These are phyloP conservation scores for Melitaea athalia DNA, from an alignment of 2,888 invertebrate species.

Conservation along the genomic window DNA sequence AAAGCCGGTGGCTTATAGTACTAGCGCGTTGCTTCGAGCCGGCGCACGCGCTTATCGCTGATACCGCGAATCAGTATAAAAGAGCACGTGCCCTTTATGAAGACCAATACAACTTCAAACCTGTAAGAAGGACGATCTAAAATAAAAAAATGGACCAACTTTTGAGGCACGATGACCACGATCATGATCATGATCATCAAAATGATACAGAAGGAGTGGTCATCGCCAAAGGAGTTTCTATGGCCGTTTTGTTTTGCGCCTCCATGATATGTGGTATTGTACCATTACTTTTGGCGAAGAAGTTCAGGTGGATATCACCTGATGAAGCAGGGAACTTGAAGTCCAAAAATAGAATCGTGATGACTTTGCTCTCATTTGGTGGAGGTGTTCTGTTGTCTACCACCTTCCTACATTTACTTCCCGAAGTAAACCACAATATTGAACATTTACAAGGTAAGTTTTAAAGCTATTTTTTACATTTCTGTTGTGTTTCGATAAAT, in stretches of 20 bases:
- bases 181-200: constrained; percentile 49
- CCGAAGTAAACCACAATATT: constrained; percentile 88
- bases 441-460: constrained; percentile 81
- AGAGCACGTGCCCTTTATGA: constrained; percentile 53
- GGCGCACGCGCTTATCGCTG: constrained; percentile 70
- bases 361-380: constrained; percentile 88
- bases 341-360: constrained; percentile 78
- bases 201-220: constrained; percentile 75
- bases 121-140: constrained; percentile 30
- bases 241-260: constrained; percentile 88
- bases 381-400: constrained; percentile 93
- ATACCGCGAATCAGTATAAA: constrained; percentile 66
- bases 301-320: constrained; percentile 83
- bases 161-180: constrained; percentile 44
- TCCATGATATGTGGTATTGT: constrained; percentile 89
- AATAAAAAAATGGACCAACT: constrained; percentile 41
- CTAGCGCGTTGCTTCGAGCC: constrained; percentile 60
- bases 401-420: constrained; percentile 90
- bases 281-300: constrained; percentile 87
- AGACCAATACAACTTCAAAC: constrained; percentile 48
- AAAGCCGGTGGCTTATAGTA: constrained; percentile 57
- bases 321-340: constrained; percentile 74
- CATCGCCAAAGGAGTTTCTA: constrained; percentile 89
- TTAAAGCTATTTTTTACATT: constrained; percentile 13
- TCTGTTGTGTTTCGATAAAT: background rate